Evolutionary conservation across 2,888 invertebrate genomes (phyloP), one percentile per base, ranked within the genome.

Genomic region (Sylvicola cinctus): DNA sequence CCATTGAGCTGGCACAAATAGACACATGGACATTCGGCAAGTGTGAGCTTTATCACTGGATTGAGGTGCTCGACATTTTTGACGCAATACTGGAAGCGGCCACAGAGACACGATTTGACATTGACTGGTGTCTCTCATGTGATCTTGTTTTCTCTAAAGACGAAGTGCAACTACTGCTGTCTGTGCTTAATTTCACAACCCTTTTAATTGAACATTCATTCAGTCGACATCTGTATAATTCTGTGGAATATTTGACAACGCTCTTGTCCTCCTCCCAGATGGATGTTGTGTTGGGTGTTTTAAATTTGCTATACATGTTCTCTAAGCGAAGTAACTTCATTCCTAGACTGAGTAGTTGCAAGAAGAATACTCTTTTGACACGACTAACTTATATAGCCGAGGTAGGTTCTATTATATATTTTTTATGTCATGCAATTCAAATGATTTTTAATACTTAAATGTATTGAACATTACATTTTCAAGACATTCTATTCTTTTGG

Each of bases 281-380:
- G 74, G 70, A 76, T 43, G 70, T 83, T 34, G 78, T 84, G n/a
- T 62, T 84, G 36, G 78, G 75, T 42, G 83, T 85, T 33, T 62
- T 87, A 36, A 81, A 81, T 57, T 63, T 87, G 39, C 63, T 87
- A 13, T 87, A 83, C 54, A 84, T 84, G 68, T 84, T 85, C 58
- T 83, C 83, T 41, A 84, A 84, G 58, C 65, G 84, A 39, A 81
- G 81, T 51, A 84, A 83, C 55, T 84, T 83, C 49, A 79, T 84
- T 45, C 75, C 80, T 32, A 67, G 81, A 40, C 60, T 83, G 41
- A 70, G 70, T 46, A 66, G 65, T 43, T 74, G 75, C 42, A 77
- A 76, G 55, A 65, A 74, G 44, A 72, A 74, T 45, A 68, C 72
- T 32, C 58, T 84, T 30, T 62, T 81, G 34, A 68, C 71, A 33